Percentiles rank a stretch among this genome's conserved stretches.
Conservation (phyloP, 2,113 vertebrate species). For the Psophia crepitans region DNA sequence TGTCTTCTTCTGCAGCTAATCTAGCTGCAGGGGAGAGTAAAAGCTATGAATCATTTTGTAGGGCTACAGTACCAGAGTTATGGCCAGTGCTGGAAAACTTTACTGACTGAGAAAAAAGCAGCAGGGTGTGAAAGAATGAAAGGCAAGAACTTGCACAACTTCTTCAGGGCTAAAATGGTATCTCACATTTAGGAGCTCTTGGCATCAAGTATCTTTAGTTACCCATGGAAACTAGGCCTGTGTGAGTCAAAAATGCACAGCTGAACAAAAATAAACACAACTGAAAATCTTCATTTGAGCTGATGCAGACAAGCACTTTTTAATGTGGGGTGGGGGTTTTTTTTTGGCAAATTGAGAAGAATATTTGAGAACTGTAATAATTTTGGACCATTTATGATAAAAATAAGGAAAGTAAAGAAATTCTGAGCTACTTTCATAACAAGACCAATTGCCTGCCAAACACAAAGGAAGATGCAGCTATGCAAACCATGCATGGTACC, state of each 20-base stretch:
- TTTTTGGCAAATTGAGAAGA: neutral
- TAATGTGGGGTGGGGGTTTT: too few relatives aligned
- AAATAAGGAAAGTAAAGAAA: neutral
- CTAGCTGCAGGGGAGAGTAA: neutral
- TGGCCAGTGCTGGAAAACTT: neutral
- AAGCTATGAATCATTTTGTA: neutral
- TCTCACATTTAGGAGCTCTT: neutral
- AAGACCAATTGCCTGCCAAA: neutral
- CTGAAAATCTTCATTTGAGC: neutral
- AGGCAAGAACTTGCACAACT: neutral
- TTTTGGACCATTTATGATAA: neutral
- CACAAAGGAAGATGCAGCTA: neutral
- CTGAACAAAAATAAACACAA: slow-evolving; percentile 21
- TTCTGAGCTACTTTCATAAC: neutral
- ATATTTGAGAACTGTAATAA: neutral
- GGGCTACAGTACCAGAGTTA: neutral
- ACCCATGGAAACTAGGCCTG: slow-evolving; percentile 25
- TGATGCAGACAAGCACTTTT: neutral
- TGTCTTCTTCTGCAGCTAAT: neutral
- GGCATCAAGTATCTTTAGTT: neutral
- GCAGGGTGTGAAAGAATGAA: neutral
- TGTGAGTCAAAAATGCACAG: slow-evolving; percentile 7
- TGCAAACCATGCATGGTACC: neutral
- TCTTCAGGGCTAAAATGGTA: neutral
- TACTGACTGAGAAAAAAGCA: neutral